These are phyloP conservation scores for Thunnus maccoyii DNA, from an alignment of 2,113 vertebrate species.

Conservation along the genomic window DNA sequence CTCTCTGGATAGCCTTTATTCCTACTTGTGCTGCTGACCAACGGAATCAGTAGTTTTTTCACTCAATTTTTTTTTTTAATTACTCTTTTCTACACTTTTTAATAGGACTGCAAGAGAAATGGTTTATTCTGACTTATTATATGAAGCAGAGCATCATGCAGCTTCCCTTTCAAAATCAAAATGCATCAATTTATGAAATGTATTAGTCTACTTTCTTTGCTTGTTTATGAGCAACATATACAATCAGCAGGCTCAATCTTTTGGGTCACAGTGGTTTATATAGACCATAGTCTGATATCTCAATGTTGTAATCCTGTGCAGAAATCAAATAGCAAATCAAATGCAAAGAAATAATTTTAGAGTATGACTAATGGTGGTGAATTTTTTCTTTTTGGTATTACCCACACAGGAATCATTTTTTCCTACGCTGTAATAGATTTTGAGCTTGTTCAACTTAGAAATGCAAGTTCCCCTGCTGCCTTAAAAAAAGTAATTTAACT, in stretches of 20 bases:
- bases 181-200: neutral
- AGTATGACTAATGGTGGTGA: too few species aligned
- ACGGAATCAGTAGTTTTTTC: slow-evolving; percentile 9
- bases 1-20: slow-evolving; percentile 38
- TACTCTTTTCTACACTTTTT: neutral
- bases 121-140: neutral
- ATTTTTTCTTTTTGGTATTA: too few species aligned
- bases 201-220: neutral
- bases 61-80: neutral
- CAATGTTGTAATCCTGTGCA: neutral
- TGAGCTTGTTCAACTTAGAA: too few species aligned
- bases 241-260: slow-evolving; percentile 18
- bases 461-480: too few species aligned
- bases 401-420: too few species aligned
- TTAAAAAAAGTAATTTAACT: too few species aligned
- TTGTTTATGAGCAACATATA: neutral
- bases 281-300: neutral
- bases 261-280: neutral
- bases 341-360: too few species aligned
- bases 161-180: neutral
- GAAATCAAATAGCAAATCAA: too few species aligned
- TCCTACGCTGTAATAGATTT: too few species aligned
- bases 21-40: slow-evolving; percentile 27
- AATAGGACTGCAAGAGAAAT: neutral
- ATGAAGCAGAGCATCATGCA: neutral